Conservation (phyloP, 2,888 invertebrate species). For the Dicyrtoma fusca region DNA sequence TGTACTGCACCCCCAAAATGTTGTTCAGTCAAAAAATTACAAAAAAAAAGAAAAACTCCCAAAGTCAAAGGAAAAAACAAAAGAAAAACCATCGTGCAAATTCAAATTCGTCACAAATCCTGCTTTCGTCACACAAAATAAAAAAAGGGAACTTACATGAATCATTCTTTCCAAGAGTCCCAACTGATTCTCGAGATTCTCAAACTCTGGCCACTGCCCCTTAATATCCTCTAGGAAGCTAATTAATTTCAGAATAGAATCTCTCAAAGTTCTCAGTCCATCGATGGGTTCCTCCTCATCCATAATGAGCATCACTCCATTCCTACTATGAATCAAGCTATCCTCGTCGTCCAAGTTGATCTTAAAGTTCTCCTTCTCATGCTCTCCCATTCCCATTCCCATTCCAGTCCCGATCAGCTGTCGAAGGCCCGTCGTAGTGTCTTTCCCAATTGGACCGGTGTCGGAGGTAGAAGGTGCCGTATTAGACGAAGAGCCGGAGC, state of each 20-base stretch:
- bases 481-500: background rate
- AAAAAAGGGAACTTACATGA: constrained; percentile 56
- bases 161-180: constrained; percentile 59
- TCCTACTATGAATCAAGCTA: constrained; percentile 26
- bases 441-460: too few relatives aligned
- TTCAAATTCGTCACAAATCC: background rate
- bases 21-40: background rate
- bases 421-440: too few relatives aligned
- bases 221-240: constrained; percentile 60
- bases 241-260: constrained; percentile 34
- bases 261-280: constrained; percentile 29
- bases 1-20: too few relatives aligned
- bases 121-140: background rate
- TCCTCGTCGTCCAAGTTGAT: constrained; percentile 1
- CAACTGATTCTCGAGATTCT: constrained; percentile 60
- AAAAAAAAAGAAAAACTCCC: background rate
- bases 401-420: too few relatives aligned
- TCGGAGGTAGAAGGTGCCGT: background rate
- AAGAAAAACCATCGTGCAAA: background rate
- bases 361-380: background rate
- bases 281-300: constrained; percentile 32
- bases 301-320: constrained; percentile 36
- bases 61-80: constrained; percentile 7
- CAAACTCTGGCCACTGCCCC: constrained; percentile 61
- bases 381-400: too few relatives aligned